Evolutionary conservation across 2,888 invertebrate genomes (phyloP), one percentile per base, ranked within the genome.

Genomic region (Platycnemis pennipes): DNA sequence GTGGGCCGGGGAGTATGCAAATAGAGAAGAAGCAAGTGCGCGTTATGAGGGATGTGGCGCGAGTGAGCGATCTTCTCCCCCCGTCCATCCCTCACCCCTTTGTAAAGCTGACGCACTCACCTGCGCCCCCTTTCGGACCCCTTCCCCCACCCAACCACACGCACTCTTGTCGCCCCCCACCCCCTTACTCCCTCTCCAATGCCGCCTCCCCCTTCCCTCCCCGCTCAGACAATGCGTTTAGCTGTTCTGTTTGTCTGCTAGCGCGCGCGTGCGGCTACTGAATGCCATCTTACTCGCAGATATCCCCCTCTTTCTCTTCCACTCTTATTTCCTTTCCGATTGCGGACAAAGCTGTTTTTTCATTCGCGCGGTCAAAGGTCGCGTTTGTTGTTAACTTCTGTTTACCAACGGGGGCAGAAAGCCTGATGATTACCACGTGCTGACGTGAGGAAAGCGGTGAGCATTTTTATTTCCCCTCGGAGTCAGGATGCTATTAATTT

Each of bases 231-330:
- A 69, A 91, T 44, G 91, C 44, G 91, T 42, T 87, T 45, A 45
- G 45, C 46, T 45, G 87, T 87, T 87, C 46, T 69, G 91, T 91
- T 69, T 91, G 63, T 77, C 31, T 37, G 77, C 44, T 91, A 69
- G 91, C n/a, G 56, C 63, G 42, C 77, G 22, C 11, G 22, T 37
- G 77, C 16, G 26, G 1, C 46, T 31, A 22, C 46, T 46, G 87
- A 87, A 46, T 26, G 37, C 37, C 91, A 91, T 91, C 91, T 91
- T 44, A 91, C 63, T 69, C 91, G 44, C n/a, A n/a, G 45, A 44
- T 16, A 91, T 63, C 53, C 63, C 69, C 31, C 69, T 69, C 69
- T 31, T 37, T 37, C 77, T 37, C 77, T 77, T 5, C 19, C 77
- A 77, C 77, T 77, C 77, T 77, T 77, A 77, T 77, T 77, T 37